A percentile compares a stretch with the other conserved stretches of the same genome.
Evolutionary conservation across 2,888 invertebrate species (phyloP).

Genomic region (Cephalotes varians): DNA sequence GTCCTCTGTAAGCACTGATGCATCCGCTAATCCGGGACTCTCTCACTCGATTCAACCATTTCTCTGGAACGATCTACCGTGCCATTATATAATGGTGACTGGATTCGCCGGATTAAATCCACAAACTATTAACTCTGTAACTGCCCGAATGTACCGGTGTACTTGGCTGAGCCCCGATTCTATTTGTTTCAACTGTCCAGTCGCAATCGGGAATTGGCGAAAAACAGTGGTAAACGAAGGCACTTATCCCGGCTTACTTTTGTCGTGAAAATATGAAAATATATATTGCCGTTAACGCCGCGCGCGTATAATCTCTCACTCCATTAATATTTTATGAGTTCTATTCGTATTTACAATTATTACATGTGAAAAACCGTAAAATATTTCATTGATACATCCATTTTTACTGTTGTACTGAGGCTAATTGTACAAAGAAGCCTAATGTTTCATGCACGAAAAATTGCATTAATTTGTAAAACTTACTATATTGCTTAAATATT

Average conservation of each 20-base stretch:
- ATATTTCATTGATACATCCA: neutral
- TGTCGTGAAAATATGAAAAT: constrained; percentile 6
- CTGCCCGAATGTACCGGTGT: constrained; percentile 42
- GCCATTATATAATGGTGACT: constrained; percentile 63
- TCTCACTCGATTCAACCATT: constrained; percentile 66
- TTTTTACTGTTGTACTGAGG: neutral
- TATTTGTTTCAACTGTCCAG: constrained; percentile 44
- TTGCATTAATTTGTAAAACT: constrained; percentile 38
- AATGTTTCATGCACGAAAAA: constrained; percentile 34
- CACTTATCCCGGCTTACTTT: neutral
- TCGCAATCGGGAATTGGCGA: constrained; percentile 25
- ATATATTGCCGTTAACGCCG: neutral
- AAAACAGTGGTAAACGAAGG: constrained; percentile 14
- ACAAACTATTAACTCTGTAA: constrained; percentile 61
- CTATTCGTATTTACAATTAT: neutral
- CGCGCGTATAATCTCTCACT: neutral
- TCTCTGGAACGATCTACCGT: constrained; percentile 60
- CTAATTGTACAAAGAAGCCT: neutral
- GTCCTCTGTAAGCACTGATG: constrained; percentile 65
- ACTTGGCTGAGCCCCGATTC: constrained; percentile 34
- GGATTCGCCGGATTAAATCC: constrained; percentile 56
- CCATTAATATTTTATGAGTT: neutral
- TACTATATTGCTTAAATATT: constrained; percentile 35
- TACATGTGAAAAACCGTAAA: neutral
- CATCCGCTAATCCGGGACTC: constrained; percentile 68